Evolutionary conservation across 2,113 vertebrate genomes (phyloP).

Genomic region (Myrmecobius fasciatus): DNA sequence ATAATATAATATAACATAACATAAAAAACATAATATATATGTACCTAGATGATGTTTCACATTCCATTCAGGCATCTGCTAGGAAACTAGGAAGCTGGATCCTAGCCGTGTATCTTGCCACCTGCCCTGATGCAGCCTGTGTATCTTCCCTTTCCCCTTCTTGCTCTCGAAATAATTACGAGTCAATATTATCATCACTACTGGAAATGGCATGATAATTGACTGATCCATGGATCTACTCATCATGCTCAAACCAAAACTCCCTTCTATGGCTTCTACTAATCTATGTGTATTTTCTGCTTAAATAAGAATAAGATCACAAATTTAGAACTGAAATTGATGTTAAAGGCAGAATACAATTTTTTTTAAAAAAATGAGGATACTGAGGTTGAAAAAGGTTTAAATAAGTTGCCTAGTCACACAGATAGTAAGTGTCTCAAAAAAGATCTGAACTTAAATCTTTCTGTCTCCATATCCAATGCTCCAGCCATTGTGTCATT

Average conservation of each 20-base stretch:
- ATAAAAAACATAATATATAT: neutral
- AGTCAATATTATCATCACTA: neutral
- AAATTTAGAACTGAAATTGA: too few species aligned
- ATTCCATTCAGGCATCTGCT: neutral
- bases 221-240: neutral
- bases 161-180: neutral
- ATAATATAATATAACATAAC: neutral
- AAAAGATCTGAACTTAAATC: neutral
- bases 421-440: neutral
- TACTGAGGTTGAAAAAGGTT: neutral
- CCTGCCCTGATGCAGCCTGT: neutral
- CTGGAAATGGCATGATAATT: neutral
- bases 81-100: neutral
- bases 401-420: neutral
- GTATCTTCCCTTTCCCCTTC: neutral
- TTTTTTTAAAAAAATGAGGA: neutral
- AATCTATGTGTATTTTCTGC: neutral
- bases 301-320: neutral
- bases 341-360: neutral
- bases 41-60: neutral
- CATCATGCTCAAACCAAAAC: neutral
- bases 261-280: neutral
- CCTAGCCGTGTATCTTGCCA: neutral
- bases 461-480: neutral
- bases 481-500: neutral